Base-by-base conservation (phyloP, 2,797 vertebrate species). In the Monodelphis domestica region DNA sequence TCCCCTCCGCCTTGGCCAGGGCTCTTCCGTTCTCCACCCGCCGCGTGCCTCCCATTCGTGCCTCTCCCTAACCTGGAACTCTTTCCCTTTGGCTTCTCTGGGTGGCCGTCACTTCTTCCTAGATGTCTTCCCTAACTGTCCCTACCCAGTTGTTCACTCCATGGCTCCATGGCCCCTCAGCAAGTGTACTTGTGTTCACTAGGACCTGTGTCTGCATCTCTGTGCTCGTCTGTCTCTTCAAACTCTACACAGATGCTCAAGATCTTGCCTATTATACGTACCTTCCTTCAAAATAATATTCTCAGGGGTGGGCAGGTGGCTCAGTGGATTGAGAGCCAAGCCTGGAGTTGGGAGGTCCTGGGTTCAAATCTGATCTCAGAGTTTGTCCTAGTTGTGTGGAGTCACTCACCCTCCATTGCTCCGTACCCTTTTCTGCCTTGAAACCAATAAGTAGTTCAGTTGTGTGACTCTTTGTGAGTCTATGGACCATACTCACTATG, bases 71-170 rank as follows among this genome's bases (percentile, higher is more conserved):
- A 56, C 55, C 55, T 56, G 26, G 24, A 56, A 56, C 55, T 28
- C 29, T 56, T 7, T 55, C 54, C 54, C 54, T 7, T 84, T 84
- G 38, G 89, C 91, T 88, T 78, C 53, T 45, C 29, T 92, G 14
- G 45, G 70, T 92, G 89, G 53, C 21, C 51, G 89, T 92, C 84
- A 90, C 53, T 95, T 56, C 53, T 94, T 92, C 56, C 54, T 33
- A 5, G 56, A 84, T 51, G 33, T 30, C 89, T 51, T 93, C 50
- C 84, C 52, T 28, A 30, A 89, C 2, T 53, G 30, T n/a, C 90
- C 87, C 14, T 24, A 51, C 3, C 2, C 89, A 12, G 70, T 26
- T 45, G 17, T 45, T 84, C 38, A 45, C 70, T 45, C 7, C 63
- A 38, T 10, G 63, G n/a, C 4, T 38, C 38, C 38, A 45, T 26